phyloP scores from a whole-genome alignment of 23 tunicate genomes.

The Trididemnum nubilum region DNA sequence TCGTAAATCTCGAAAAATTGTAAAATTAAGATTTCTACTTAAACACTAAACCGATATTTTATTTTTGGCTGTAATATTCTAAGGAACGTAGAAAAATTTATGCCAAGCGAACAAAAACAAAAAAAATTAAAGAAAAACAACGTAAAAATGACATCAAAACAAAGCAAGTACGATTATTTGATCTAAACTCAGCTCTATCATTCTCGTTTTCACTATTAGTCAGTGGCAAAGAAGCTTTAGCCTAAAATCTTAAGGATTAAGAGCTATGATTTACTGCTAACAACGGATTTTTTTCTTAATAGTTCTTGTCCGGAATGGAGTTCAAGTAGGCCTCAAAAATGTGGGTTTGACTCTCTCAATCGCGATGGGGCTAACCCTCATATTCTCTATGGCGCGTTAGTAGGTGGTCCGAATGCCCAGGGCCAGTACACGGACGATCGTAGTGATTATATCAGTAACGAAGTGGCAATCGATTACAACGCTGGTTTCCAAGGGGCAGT shows the following conservation, averaged over 20 bases:
- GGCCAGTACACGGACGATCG: conserved; percentile 82
- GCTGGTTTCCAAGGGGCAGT: conserved; percentile 95
- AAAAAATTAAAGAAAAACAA: too few relatives aligned
- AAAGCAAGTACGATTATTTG: too few relatives aligned
- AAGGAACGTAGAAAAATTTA: too few relatives aligned
- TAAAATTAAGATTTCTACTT: not conserved
- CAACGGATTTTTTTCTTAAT: not conserved
- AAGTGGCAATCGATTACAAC: conserved; percentile 95
- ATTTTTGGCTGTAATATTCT: too few relatives aligned
- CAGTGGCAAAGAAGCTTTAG: too few relatives aligned
- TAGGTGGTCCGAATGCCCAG: conserved; percentile 78
- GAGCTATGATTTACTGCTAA: too few relatives aligned
- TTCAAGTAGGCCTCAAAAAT: conserved; percentile 12
- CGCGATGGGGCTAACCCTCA: conserved; percentile 69
- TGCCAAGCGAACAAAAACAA: too few relatives aligned
- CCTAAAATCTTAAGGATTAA: too few relatives aligned
- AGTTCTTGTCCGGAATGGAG: conserved; percentile 90
- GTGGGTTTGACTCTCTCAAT: conserved; percentile 41
- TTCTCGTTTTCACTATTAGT: too few relatives aligned
- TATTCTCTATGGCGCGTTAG: conserved; percentile 89
- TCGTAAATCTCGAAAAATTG: not conserved
- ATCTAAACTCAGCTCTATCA: too few relatives aligned
- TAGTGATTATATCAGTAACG: conserved; percentile 82
- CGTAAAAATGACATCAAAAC: too few relatives aligned
- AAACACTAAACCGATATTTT: too few relatives aligned